Conservation (phyloP, 2,797 vertebrate species). For the Karalla daura region DNA sequence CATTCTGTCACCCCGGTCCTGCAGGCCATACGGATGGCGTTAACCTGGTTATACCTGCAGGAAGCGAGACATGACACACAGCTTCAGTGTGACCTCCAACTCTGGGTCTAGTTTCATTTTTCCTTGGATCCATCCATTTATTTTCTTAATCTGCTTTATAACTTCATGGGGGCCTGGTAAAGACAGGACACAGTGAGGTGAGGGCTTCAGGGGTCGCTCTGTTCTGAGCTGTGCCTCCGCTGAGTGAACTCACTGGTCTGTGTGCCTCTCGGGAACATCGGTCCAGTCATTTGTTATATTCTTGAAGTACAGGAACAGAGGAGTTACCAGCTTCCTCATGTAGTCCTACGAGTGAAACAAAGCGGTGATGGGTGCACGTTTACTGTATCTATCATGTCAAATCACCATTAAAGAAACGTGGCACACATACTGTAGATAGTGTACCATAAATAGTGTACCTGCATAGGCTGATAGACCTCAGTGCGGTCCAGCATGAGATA, state of each 20-base stretch:
- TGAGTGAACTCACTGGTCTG: slow-evolving; percentile 75
- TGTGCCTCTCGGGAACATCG: slow-evolving; percentile 56
- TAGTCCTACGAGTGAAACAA: slow-evolving; percentile 77
- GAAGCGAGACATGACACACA: too few species aligned
- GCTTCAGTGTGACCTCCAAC: too few species aligned
- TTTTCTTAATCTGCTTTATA: too few species aligned
- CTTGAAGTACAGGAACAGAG: slow-evolving; percentile 83
- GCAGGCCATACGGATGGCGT: slow-evolving; percentile 87
- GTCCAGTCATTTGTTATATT: slow-evolving; percentile 70
- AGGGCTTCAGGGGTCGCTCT: too few species aligned
- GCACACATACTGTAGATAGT: background rate
- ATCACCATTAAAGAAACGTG: too few species aligned
- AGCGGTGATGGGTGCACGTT: slow-evolving; percentile 2
- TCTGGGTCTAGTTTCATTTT: too few species aligned
- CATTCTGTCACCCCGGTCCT: slow-evolving; percentile 79
- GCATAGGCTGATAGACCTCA: slow-evolving; percentile 85
- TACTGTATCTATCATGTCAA: too few species aligned
- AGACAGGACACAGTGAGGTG: too few species aligned
- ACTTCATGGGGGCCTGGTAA: too few species aligned
- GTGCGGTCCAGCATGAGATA: slow-evolving; percentile 90
- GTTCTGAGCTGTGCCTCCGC: background rate
- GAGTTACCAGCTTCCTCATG: slow-evolving; percentile 82
- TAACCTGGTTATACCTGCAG: slow-evolving; percentile 88
- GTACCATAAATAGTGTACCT: slow-evolving; percentile 74
- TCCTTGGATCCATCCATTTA: too few species aligned